These are phyloP conservation scores for Ophion costatus DNA, from an alignment of 2,888 invertebrate species.

Conservation along the genomic window DNA sequence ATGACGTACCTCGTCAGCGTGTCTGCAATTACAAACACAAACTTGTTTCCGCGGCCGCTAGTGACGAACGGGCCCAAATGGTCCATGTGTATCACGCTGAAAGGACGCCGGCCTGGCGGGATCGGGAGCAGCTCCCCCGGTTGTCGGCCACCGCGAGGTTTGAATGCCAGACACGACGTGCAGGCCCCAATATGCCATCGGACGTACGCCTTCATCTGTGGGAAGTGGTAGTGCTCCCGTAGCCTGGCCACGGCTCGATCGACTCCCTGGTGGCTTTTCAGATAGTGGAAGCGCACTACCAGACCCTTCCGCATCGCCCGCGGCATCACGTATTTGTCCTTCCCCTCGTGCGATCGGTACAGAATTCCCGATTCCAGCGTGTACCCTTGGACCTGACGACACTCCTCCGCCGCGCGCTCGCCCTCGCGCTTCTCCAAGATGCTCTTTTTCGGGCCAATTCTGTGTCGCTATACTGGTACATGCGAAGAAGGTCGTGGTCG, in stretches of 20 bases:
- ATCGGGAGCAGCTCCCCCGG: slow-evolving; percentile 23
- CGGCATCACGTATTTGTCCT: background rate
- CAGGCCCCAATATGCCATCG: background rate
- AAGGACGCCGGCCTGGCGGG: background rate
- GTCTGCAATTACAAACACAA: slow-evolving; percentile 15
- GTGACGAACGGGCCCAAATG: slow-evolving; percentile 22
- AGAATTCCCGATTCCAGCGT: background rate
- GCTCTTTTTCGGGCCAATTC: background rate
- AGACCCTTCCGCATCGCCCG: slow-evolving; percentile 14
- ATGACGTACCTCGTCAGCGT: slow-evolving; percentile 10
- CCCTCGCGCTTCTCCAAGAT: background rate
- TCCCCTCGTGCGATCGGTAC: background rate
- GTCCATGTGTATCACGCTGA: background rate
- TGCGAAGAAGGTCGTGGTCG: slow-evolving; percentile 1
- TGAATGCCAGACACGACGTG: background rate
- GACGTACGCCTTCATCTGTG: slow-evolving; percentile 15
- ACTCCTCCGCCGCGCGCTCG: background rate
- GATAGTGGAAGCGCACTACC: background rate
- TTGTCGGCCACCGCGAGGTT: background rate
- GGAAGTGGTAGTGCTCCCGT: slow-evolving; percentile 22
- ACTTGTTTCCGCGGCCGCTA: slow-evolving; percentile 10
- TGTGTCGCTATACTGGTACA: slow-evolving; percentile 17
- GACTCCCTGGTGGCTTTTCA: slow-evolving; percentile 15
- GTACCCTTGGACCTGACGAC: background rate
- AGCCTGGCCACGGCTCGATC: background rate